Percentiles rank a stretch among this genome's conserved stretches.
These are phyloP conservation scores for Tetramorium simillimum DNA, from an alignment of 1,140 invertebrate species.

Conservation along the genomic window DNA sequence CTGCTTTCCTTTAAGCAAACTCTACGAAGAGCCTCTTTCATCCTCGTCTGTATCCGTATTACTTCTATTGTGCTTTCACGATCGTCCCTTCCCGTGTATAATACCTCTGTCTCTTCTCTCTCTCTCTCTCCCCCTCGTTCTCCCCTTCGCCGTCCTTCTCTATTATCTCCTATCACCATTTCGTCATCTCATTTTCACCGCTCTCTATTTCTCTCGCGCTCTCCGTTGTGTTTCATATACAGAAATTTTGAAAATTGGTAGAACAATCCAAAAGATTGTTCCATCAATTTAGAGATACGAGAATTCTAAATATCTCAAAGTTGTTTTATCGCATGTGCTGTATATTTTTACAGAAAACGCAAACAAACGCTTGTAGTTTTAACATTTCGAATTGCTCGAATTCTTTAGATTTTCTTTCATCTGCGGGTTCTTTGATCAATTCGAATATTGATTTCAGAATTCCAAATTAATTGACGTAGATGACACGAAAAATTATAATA, in stretches of 20 bases:
- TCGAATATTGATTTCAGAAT: background rate
- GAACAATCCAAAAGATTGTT: constrained; percentile 12
- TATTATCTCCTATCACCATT: constrained; percentile 18
- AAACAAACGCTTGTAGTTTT: background rate
- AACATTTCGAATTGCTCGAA: background rate
- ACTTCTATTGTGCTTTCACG: constrained; percentile 64
- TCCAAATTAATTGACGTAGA: constrained; percentile 10
- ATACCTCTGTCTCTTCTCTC: background rate
- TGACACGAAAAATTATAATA: background rate
- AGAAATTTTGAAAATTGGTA: constrained; percentile 32
- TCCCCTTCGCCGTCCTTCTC: constrained; percentile 38
- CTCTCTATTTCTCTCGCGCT: background rate
- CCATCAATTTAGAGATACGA: background rate
- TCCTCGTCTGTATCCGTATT: constrained; percentile 60
- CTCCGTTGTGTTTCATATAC: background rate
- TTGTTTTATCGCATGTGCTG: background rate
- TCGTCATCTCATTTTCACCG: constrained; percentile 30
- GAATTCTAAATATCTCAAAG: background rate
- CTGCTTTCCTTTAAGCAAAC: constrained; percentile 53
- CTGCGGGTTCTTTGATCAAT: constrained; percentile 1
- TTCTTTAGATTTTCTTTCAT: background rate
- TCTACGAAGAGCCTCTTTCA: constrained; percentile 47
- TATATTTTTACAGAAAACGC: constrained; percentile 27
- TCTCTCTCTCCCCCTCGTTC: constrained; percentile 4
- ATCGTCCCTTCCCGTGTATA: constrained; percentile 2